A percentile compares a stretch with the other conserved stretches of the same genome.
phyloP scores from a whole-genome alignment of 2,113 vertebrate genomes.

The Pyrgilauda ruficollis region DNA sequence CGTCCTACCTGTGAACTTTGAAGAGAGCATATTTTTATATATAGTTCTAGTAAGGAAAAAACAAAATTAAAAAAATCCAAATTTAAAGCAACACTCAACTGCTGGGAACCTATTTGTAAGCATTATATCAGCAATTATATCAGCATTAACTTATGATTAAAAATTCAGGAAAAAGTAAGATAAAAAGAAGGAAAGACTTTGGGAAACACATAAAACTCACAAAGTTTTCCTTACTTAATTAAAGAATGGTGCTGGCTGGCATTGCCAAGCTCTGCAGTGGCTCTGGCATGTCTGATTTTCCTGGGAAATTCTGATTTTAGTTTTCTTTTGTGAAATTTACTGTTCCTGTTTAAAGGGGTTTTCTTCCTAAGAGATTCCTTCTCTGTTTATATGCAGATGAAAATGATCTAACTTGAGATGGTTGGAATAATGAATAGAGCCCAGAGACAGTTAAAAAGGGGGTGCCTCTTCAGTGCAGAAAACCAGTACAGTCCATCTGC shows the following conservation, averaged over 20 bases:
- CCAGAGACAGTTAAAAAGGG: background rate
- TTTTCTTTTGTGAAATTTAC: background rate
- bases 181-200: background rate
- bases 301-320: background rate
- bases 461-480: background rate
- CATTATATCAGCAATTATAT: background rate
- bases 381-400: background rate
- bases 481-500: background rate
- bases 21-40: background rate
- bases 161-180: background rate
- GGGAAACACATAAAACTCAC: background rate
- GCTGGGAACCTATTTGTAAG: background rate
- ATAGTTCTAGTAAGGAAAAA: background rate
- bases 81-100: background rate
- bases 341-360: background rate
- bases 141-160: background rate
- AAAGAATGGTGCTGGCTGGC: background rate
- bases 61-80: background rate
- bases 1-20: background rate
- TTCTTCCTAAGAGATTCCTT: background rate
- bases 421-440: background rate
- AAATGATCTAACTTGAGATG: background rate
- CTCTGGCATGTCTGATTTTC: background rate
- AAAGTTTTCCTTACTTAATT: background rate
- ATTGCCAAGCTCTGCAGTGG: background rate